phyloP scores from a whole-genome alignment of 2,888 invertebrate species.

The Tipula unca region DNA sequence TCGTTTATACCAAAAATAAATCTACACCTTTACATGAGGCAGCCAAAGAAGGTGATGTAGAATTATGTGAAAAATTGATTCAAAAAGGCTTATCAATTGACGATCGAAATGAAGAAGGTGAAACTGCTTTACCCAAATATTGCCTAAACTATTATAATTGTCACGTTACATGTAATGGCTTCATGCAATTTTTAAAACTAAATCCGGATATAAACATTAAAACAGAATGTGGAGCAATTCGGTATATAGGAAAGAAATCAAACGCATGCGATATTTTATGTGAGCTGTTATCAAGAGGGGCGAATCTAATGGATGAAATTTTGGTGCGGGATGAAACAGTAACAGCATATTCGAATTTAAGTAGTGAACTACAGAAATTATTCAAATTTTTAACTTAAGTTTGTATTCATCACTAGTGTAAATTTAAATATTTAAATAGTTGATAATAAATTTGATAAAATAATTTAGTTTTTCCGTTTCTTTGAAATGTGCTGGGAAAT shows the following conservation, averaged over 20 bases:
- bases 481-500: too few relatives aligned
- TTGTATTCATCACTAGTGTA: too few relatives aligned
- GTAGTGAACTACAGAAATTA: not conserved
- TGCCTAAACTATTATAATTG: not conserved
- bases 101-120: not conserved
- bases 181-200: not conserved
- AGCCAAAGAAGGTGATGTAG: not conserved
- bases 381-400: not conserved
- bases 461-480: too few relatives aligned
- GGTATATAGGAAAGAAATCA: not conserved
- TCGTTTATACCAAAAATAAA: not conserved
- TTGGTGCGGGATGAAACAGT: not conserved
- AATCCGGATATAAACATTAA: not conserved
- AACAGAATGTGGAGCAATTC: not conserved
- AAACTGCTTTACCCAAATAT: not conserved
- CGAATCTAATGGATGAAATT: not conserved
- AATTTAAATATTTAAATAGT: too few relatives aligned
- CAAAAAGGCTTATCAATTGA: not conserved
- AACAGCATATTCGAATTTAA: not conserved
- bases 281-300: not conserved
- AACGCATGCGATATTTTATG: not conserved
- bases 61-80: not conserved
- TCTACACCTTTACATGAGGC: not conserved
- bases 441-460: too few relatives aligned
- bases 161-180: not conserved